Evolutionary conservation across 2,888 invertebrate genomes (phyloP).

Genomic region (Adelognathus sp.): DNA sequence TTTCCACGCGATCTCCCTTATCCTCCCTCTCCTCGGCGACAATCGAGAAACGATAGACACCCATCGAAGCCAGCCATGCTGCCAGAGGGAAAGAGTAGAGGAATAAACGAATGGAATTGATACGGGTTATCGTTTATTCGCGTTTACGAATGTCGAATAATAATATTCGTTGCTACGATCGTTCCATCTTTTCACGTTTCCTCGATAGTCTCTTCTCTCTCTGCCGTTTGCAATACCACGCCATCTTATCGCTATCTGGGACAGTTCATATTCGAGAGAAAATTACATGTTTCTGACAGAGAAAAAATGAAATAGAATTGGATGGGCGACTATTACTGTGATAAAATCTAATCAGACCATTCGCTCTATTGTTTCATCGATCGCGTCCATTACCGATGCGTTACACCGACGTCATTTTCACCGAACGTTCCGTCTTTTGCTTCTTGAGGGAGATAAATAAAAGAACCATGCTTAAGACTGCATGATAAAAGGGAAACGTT

Average conservation of each 20-base stretch:
- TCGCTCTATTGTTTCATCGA: too few relatives aligned
- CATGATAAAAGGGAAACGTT: too few relatives aligned
- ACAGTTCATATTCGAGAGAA: background rate
- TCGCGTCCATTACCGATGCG: too few relatives aligned
- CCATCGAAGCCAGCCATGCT: constrained; percentile 13
- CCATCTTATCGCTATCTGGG: background rate
- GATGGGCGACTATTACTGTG: background rate
- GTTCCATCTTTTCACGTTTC: constrained; percentile 17
- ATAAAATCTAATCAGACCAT: background rate
- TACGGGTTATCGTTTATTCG: constrained; percentile 45
- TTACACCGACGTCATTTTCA: too few relatives aligned
- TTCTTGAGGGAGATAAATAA: too few relatives aligned
- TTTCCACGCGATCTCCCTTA: background rate
- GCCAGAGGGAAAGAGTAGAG: background rate
- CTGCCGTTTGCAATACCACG: background rate
- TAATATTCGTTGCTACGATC: constrained; percentile 42
- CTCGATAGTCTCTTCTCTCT: background rate
- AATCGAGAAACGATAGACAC: background rate
- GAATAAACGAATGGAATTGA: constrained; percentile 34
- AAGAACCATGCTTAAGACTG: too few relatives aligned
- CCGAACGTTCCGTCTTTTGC: too few relatives aligned
- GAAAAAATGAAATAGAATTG: constrained; percentile 8
- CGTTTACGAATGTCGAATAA: constrained; percentile 50
- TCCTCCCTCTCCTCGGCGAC: background rate
- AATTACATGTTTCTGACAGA: background rate